Evolutionary conservation across 2,113 vertebrate genomes (phyloP).

Genomic region (Prochilodus magdalenae): DNA sequence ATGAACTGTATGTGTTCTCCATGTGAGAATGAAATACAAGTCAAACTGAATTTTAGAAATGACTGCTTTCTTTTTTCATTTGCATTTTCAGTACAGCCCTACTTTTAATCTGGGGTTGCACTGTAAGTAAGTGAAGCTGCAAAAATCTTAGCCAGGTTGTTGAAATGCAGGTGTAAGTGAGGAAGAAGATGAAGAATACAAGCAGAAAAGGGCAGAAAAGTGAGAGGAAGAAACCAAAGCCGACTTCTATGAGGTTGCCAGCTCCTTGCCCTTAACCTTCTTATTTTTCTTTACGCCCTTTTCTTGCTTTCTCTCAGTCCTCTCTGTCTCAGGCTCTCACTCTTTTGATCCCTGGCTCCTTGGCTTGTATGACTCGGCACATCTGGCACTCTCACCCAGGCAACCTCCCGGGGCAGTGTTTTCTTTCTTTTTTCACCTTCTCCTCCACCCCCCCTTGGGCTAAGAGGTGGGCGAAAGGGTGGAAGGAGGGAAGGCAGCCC

Average conservation of each 20-base stretch:
- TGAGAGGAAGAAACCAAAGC: background rate
- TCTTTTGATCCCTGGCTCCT: background rate
- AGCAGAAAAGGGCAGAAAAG: background rate
- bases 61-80: no score
- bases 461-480: background rate
- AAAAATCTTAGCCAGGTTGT: no score
- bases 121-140: no score
- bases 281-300: background rate
- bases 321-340: slow-evolving; percentile 3
- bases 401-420: background rate
- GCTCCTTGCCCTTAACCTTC: background rate
- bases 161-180: background rate
- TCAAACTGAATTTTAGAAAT: no score
- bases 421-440: background rate
- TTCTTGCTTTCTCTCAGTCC: background rate
- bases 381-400: background rate
- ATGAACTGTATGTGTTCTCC: no score
- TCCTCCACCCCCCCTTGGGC: no score
- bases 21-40: no score
- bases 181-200: background rate
- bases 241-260: background rate
- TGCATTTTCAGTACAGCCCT: no score
- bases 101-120: no score
- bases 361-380: slow-evolving; percentile 5
- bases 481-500: background rate